phyloP scores from a whole-genome alignment of 2,797 vertebrate species.

The Sternotherus odoratus region DNA sequence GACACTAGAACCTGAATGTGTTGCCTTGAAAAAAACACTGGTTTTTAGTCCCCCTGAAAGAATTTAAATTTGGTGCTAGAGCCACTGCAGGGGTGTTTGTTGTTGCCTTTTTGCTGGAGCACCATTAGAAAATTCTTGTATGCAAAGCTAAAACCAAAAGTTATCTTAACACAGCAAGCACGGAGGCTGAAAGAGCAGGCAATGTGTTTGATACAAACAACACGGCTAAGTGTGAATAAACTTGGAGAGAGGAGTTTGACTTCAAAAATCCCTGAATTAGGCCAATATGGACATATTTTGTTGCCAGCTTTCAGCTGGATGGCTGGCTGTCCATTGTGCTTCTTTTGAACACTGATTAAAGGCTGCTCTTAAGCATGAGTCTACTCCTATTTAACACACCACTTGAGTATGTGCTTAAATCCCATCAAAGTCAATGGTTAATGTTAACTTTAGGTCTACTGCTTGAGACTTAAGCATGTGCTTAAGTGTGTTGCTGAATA shows the following conservation, averaged over 20 bases:
- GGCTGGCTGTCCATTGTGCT: conserved; percentile 45
- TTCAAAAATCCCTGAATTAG: conserved; percentile 56
- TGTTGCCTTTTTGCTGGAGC: conserved; percentile 57
- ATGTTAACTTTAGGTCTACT: background rate
- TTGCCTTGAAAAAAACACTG: background rate
- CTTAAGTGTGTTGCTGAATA: background rate
- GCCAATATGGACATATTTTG: conserved; percentile 72
- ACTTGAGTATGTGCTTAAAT: conserved; percentile 36
- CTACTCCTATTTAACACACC: conserved; percentile 50
- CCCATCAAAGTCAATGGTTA: conserved; percentile 41
- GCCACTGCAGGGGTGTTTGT: conserved; percentile 39
- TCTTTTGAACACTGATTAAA: conserved; percentile 65
- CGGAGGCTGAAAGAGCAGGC: conserved; percentile 38
- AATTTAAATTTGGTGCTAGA: conserved; percentile 63
- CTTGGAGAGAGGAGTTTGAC: background rate
- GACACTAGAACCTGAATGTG: conserved; percentile 6
- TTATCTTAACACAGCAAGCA: conserved; percentile 46
- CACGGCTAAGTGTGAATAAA: background rate
- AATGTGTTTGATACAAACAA: conserved; percentile 71
- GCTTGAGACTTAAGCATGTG: conserved; percentile 27
- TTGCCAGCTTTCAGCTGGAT: conserved; percentile 44
- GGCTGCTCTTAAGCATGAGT: conserved; percentile 52
- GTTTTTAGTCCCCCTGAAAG: conserved; percentile 44
- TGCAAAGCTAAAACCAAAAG: conserved; percentile 43
- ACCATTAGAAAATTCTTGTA: conserved; percentile 68